Evolutionary conservation across 2,888 invertebrate genomes (phyloP), one percentile per base, ranked within the genome.

Genomic region (Dasysyrphus tricinctus): DNA sequence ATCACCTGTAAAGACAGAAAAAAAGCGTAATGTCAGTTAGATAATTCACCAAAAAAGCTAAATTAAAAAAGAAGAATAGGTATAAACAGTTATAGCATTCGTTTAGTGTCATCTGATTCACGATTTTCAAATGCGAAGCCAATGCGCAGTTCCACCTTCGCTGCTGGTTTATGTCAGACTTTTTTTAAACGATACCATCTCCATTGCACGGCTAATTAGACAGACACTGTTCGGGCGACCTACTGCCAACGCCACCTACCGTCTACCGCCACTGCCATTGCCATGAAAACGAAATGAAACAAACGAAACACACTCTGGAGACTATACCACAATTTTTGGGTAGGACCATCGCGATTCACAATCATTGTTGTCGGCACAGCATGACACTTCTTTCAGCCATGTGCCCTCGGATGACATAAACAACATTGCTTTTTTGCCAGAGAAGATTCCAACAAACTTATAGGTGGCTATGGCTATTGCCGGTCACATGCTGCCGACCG

Each of bases 1-100:
- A 94, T 88, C 88, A 93, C 90, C 94, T 94, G 92, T 63, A 93
- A 92, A 29, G 19, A 69, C 59, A 37, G 37, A 61, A 63, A 80
- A 80, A 32, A 78, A 86, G 59, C 1, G 56, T 3, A 78, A 79
- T 85, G 73, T 78, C 73, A 87, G 67, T 72, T 9, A 49, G 32
- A 16, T 51, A 19, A 51, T 56, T 49, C 14, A 49, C 19, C n/a
- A 49, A 65, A 65, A 24, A 49, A 34, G 39, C 8, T 16, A 14
- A 54, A 29, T 3, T 16, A 47, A 51, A 73, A 19, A 39, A 65
- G 37, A 24, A 16, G 24, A 24, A 24, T 24, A 24, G 24, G 24
- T 24, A 24, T 24, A 24, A 1, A 77, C 72, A 77, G 76, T 80
- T 83, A n/a, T n/a, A 80, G 70, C 49, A 39, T 47, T 56, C 42